Percentiles rank a stretch among this genome's conserved stretches.
These are phyloP conservation scores for Parasteatoda tepidariorum DNA, from an alignment of 1,140 invertebrate species.

Conservation along the genomic window DNA sequence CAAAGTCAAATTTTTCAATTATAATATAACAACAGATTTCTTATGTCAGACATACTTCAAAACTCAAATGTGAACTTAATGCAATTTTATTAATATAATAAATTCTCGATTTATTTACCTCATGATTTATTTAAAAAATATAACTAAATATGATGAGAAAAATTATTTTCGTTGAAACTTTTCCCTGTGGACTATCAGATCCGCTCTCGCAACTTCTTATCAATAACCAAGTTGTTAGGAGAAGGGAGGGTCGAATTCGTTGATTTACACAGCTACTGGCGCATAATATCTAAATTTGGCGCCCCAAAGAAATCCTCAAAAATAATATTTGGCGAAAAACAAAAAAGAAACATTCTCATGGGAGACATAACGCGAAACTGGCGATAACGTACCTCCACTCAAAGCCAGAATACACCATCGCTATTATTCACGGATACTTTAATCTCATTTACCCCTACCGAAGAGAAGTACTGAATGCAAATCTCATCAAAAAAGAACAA, in stretches of 20 bases:
- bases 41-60: no score
- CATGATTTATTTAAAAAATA: no score
- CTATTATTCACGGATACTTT: neutral
- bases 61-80: no score
- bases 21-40: no score
- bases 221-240: neutral
- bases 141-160: no score
- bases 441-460: neutral
- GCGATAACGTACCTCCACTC: neutral
- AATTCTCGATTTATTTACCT: no score
- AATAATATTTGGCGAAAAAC: neutral
- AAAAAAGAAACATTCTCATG: neutral
- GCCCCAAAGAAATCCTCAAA: neutral
- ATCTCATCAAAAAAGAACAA: neutral
- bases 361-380: neutral
- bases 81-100: no score
- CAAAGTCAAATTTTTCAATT: no score
- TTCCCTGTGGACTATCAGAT: no score
- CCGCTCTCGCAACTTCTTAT: no score
- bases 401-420: neutral
- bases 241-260: no score
- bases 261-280: neutral
- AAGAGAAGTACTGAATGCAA: neutral
- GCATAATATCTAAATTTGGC: neutral
- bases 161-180: no score